Evolutionary conservation across 2,797 vertebrate genomes (phyloP), one percentile per base, ranked within the genome.

Genomic region (Clarias pachynema): DNA sequence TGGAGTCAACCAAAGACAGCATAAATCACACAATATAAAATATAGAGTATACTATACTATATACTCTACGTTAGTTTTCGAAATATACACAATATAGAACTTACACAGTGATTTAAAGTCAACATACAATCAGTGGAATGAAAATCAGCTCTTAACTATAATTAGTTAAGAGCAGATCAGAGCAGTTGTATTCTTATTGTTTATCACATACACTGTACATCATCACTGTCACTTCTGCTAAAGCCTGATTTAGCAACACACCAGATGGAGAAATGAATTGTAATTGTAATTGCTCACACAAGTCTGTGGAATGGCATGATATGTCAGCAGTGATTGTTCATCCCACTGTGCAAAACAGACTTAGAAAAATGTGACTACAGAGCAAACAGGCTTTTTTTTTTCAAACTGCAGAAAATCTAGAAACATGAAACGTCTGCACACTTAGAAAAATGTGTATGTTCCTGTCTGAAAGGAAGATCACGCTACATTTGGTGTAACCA

Each of bases 191-290:
- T 79, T 53, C 49, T 53, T 63, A 40, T 6, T 79, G 77, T 63
- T 63, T 79, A 79, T 18, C 10, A 14, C 59, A 63, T 4, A 34
- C 24, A 9, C 14, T 63, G 9, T 59, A 7, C 77, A 63, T 63
- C 34, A 78, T 62, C 75, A n/a, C 14, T 65, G 59, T 44, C 78
- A 79, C 78, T 44, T 79, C 60, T 79, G 78, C 78, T 81, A 20
- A 16, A 70, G 53, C 66, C 66, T 69, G 26, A 26, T 66, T 84
- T 56, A 78, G 34, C 49, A n/a, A 22, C 34, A 26, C 77, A 53
- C n/a, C 62, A 72, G 84, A 66, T 65, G 60, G 60, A 66, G 78
- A 63, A 62, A 83, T 49, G 20, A 79, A 79, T 77, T 40, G 60
- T 59, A 62, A 53, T 26, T 68, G 40, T 65, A 65, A 44, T 16